These are phyloP conservation scores for Neomicropteryx cornuta DNA, from an alignment of 1,140 invertebrate species.

Conservation along the genomic window DNA sequence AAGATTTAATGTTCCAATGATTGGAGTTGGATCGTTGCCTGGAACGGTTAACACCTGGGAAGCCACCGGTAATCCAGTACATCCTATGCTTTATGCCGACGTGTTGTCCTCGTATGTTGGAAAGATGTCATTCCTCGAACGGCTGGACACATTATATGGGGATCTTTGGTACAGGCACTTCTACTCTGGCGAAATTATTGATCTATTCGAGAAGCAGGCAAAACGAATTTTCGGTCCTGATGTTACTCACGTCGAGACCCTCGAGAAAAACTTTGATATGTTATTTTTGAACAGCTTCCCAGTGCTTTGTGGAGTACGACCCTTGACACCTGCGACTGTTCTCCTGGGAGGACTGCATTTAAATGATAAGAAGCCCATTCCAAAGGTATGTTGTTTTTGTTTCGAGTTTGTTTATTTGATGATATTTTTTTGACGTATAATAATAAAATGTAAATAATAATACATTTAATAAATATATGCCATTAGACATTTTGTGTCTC, in stretches of 20 bases:
- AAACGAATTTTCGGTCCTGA: conserved; percentile 24
- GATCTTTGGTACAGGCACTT: conserved; percentile 10
- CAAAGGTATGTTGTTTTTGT: not conserved
- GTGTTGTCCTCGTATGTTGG: conserved; percentile 13
- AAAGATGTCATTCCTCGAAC: conserved; percentile 2
- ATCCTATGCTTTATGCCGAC: conserved; percentile 25
- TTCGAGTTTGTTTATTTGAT: not conserved
- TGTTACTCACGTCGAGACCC: conserved; percentile 21
- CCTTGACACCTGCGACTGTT: conserved; percentile 25
- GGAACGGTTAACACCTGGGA: conserved; percentile 6
- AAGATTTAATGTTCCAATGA: conserved; percentile 19
- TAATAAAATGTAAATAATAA: too few species aligned
- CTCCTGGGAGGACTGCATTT: conserved; percentile 28
- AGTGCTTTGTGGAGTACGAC: conserved; percentile 20
- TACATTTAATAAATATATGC: too few species aligned
- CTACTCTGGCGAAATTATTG: conserved; percentile 7
- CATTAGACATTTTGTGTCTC: too few species aligned
- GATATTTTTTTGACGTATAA: too few species aligned
- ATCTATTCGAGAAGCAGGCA: conserved; percentile 17
- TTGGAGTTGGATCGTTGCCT: conserved; percentile 16
- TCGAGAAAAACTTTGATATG: conserved; percentile 30
- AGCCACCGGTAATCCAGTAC: conserved; percentile 23
- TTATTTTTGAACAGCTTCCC: conserved; percentile 32
- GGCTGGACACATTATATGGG: not conserved
- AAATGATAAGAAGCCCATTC: conserved; percentile 1